Base-by-base conservation (phyloP, 2,888 invertebrate genomes). In the Drosophila birchii region DNA sequence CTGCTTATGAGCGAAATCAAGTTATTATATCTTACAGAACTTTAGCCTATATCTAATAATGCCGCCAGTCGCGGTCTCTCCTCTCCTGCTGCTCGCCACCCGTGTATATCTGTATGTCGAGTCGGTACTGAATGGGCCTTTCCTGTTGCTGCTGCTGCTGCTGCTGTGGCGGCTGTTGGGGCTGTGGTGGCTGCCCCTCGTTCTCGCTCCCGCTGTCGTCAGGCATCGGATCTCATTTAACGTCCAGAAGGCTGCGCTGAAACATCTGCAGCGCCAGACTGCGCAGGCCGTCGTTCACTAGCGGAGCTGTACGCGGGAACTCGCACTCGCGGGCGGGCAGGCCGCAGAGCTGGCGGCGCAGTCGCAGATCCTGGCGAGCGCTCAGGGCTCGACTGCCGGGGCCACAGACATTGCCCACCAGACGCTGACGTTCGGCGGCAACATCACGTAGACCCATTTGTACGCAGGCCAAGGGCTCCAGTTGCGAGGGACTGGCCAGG, bases 331-430 rank as follows among this genome's bases (percentile, higher is more conserved):
- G 94, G 2, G 95, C 93, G 0, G 96, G 95, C 80, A 96, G 92
- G 79, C 95, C 94, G 88, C 96, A 96, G 53, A 97, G 91, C 88
- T 95, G 95, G 38, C 96, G 93, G 11, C 96, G 93, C 70, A 97
- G 94, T 34, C 95, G 95, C 67, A 97, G 93, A 91, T 97, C 97
- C 58, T 96, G 94, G 20, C 97, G 94, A 9, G 97, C 97, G 79
- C 96, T 96, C 54, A 97, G 92, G 0, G 97, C 97, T 18, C 96
- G 94, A 34, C 96, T 95, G 83, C 95, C 95, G 47, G 95, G 95
- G 58, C 96, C 96, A 20, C 96, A 96, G 47, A 96, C 94, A 86
- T 95, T 95, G 71, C 95, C 94, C 77, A 97, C 94, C 5, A 96
- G 88, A 53, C 93, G 93, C 55, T 94, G 94, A 14, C 95, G 93